A percentile compares a stretch with the other conserved stretches of the same genome.
phyloP scores from a whole-genome alignment of 2,888 invertebrate species.

The Ennomos quercinarius region DNA sequence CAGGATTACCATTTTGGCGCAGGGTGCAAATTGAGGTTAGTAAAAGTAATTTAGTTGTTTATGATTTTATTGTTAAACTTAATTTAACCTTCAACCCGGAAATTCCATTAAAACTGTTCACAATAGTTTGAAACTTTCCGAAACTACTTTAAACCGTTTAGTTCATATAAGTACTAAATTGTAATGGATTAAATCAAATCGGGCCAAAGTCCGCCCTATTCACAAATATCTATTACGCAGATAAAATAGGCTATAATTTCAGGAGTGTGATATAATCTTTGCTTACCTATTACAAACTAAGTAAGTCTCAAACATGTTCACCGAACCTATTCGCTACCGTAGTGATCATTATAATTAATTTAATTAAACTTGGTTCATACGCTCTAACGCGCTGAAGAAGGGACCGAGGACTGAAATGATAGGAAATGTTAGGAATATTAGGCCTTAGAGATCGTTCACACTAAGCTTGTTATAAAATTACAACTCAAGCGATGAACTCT shows the following conservation, averaged over 20 bases:
- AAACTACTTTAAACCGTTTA: not conserved
- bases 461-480: not conserved
- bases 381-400: conserved; percentile 43
- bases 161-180: too few species aligned
- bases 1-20: too few species aligned
- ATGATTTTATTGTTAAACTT: too few species aligned
- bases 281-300: conserved; percentile 29
- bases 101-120: too few species aligned
- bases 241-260: too few species aligned
- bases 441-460: conserved; percentile 28
- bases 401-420: conserved; percentile 52
- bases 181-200: too few species aligned
- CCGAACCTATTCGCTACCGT: conserved; percentile 26
- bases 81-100: too few species aligned
- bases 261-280: conserved; percentile 13
- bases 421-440: conserved; percentile 58
- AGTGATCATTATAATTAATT: conserved; percentile 55
- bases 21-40: too few species aligned
- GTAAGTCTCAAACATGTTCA: conserved; percentile 30
- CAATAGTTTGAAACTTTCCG: too few species aligned
- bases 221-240: too few species aligned
- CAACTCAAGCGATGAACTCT: not conserved
- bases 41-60: too few species aligned
- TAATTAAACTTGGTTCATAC: conserved; percentile 52
- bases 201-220: too few species aligned